phyloP scores from a whole-genome alignment of 1,140 invertebrate species.

The Ceratina australensis region DNA sequence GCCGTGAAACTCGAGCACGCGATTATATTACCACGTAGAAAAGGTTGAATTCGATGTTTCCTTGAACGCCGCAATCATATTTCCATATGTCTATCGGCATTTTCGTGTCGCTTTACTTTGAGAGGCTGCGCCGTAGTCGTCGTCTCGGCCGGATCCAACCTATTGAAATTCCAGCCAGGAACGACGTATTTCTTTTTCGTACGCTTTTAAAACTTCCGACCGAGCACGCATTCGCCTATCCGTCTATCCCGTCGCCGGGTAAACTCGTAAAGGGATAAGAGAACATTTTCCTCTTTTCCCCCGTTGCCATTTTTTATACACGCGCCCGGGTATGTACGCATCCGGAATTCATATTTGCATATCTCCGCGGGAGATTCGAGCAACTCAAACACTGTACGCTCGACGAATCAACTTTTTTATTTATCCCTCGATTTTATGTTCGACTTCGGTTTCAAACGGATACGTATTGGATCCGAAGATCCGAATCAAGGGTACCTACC shows the following conservation, averaged over 20 bases:
- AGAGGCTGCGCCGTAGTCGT: neutral
- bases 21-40: constrained; percentile 29
- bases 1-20: constrained; percentile 26
- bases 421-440: no score
- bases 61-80: constrained; percentile 32
- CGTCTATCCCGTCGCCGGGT: neutral
- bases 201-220: constrained; percentile 28
- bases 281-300: neutral
- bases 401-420: no score
- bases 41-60: constrained; percentile 38
- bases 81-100: constrained; percentile 42
- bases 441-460: no score
- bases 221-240: no score
- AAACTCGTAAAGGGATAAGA: neutral
- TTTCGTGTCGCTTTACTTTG: constrained; percentile 23
- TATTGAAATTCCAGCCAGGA: constrained; percentile 37
- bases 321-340: no score
- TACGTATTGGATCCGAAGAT: no score
- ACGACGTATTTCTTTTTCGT: constrained; percentile 33
- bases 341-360: neutral
- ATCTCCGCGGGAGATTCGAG: no score
- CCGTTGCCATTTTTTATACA: constrained; percentile 1
- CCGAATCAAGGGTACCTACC: no score
- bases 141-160: neutral
- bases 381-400: no score